Base-by-base conservation (phyloP, 2,797 vertebrate genomes). In the Pipistrellus pipistrellus region DNA sequence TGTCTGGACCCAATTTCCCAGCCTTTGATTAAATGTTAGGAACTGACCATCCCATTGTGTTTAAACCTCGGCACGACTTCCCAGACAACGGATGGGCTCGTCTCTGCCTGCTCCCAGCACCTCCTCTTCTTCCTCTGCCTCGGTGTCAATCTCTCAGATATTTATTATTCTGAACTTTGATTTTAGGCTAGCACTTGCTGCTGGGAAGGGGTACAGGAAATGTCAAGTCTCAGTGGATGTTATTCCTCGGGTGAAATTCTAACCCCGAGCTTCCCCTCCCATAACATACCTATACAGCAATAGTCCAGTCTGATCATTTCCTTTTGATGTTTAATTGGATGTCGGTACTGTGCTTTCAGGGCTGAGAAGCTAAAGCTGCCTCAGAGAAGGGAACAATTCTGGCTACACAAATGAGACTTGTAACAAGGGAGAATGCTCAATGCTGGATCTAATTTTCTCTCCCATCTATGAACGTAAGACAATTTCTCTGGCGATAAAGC, bases 271-370 rank as follows among this genome's bases (percentile, higher is more conserved):
- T 75, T 90, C 78, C 88, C 38, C 59, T 92, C 51, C 76, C 7
- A 9, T 75, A 96, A 93, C 92, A 92, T 91, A 91, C 98, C 96
- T 91, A 85, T 92, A 97, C 97, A 98, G 92, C 98, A 98, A 98
- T 71, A 98, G 77, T 46, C 85, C 35, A 46, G 96, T 87, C 93
- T 72, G 32, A 95, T 95, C 68, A 68, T 95, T 97, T 95, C 84
- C 94, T 97, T 98, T 97, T 97, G 97, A 98, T 97, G 95, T 92
- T 98, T 98, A 98, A 98, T 98, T 98, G 96, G 97, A 97, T 98
- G 93, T 97, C 38, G 4, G 0, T 85, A 94, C 84, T 98, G 0
- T 91, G 94, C 69, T 98, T 98, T 97, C 96, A 92, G 93, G 86
- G 90, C 97, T 91, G 90, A 62, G 85, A 91, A 96, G 71, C 96